Evolutionary conservation across 1,140 invertebrate species (phyloP).

Genomic region (Dinoponera quadriceps): DNA sequence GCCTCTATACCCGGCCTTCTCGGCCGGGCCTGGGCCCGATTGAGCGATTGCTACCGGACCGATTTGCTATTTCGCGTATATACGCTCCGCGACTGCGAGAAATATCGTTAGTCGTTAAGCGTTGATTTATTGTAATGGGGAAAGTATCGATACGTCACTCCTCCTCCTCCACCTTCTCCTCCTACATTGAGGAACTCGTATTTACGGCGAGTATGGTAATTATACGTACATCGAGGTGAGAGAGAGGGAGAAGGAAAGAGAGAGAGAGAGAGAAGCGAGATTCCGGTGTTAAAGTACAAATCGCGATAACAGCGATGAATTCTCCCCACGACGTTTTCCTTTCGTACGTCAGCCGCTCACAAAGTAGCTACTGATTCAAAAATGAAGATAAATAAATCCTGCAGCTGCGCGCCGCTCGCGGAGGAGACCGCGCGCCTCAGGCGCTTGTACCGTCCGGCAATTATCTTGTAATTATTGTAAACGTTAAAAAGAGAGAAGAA

Average conservation of each 20-base stretch:
- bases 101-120: constrained; percentile 33
- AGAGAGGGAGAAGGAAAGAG: too few relatives aligned
- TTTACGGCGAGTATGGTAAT: constrained; percentile 55
- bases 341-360: constrained; percentile 23
- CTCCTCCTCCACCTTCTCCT: neutral
- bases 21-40: constrained; percentile 24
- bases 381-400: constrained; percentile 56
- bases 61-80: constrained; percentile 60
- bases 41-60: constrained; percentile 44
- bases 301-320: constrained; percentile 54
- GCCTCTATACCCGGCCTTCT: constrained; percentile 22
- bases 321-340: constrained; percentile 42
- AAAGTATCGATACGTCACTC: constrained; percentile 21
- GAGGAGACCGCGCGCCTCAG: constrained; percentile 48
- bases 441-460: constrained; percentile 51
- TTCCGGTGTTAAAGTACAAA: constrained; percentile 53
- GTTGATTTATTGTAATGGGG: constrained; percentile 40
- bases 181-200: constrained; percentile 8
- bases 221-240: constrained; percentile 34
- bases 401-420: constrained; percentile 53
- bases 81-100: constrained; percentile 41
- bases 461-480: constrained; percentile 63
- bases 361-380: constrained; percentile 49
- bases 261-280: too few relatives aligned
- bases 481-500: constrained; percentile 58